Evolutionary conservation across 2,888 invertebrate genomes (phyloP).

Genomic region (Nebria brevicollis): DNA sequence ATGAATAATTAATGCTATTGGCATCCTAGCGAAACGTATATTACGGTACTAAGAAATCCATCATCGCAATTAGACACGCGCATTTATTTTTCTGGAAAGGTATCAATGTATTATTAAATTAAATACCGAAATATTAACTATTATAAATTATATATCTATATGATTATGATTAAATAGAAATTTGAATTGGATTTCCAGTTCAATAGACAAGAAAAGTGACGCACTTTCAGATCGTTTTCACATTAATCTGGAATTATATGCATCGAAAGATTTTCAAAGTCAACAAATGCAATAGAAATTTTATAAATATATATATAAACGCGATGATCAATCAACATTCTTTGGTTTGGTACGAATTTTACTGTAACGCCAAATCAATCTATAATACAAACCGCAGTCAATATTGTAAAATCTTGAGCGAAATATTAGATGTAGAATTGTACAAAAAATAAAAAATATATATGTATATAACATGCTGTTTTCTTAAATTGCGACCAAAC

Average conservation of each 20-base stretch:
- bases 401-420: too few species aligned
- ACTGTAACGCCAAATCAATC: too few species aligned
- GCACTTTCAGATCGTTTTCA: slow-evolving; percentile 33
- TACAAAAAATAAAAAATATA: too few species aligned
- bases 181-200: slow-evolving; percentile 18
- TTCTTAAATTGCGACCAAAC: too few species aligned
- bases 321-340: too few species aligned
- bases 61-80: background rate
- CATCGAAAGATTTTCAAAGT: background rate
- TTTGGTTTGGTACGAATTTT: too few species aligned
- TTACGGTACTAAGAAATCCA: background rate
- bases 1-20: background rate
- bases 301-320: background rate
- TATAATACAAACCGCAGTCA: too few species aligned
- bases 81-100: background rate
- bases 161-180: slow-evolving; percentile 29
- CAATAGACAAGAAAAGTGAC: slow-evolving; percentile 38
- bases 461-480: too few species aligned
- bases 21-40: background rate
- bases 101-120: background rate
- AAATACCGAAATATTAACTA: background rate
- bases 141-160: background rate
- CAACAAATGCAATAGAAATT: background rate
- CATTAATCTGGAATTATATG: slow-evolving; percentile 12
- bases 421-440: too few species aligned